Base-by-base conservation (phyloP, 2,888 invertebrate species). In the Stenoptilia bipunctidactyla region DNA sequence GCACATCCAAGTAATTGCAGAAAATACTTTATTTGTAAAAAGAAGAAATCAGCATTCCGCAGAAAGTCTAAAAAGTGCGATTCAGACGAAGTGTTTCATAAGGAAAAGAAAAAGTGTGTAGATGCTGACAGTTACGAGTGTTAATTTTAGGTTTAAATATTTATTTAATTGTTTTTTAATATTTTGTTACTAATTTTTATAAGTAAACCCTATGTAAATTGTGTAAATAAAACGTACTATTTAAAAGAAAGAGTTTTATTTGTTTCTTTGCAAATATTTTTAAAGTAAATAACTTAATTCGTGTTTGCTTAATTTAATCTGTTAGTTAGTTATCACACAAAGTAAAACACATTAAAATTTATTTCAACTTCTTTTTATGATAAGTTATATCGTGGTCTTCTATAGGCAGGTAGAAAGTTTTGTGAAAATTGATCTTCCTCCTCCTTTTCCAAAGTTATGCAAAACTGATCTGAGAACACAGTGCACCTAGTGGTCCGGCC, bases 381-480 rank as follows among this genome's bases (percentile, higher is more conserved):
- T n/a, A 20, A 5, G n/a, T 30, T n/a, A n/a, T 9, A 8, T 8
- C 30, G 30, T 8, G 83, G 83, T 55, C 51, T 69, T 34, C 83
- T 60, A 41, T 56, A 66, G 1, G 70, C 66, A 1, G 61, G 51
- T 9, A 69, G 65, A 6, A 46, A 48, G 27, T 58, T 62, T 41
- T 61, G 54, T 15, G 68, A 44, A 42, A 73, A 80, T 46, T 80
- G 75, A 40, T 80, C 79, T 40, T 66, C 64, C 2, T 64, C 61
- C 30, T 74, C 69, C 46, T 63, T 69, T 44, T 73, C 70, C 30
- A 84, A 53, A 2, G 77, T 73, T 10, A 83, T 59, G 47, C 83
- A 76, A 51, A 77, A 83, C 38, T 76, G 61, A 45, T 76, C 82
- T 1, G 82, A 84, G 47, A 83, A 83, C 27, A 83, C 65, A 1